Base-by-base conservation (phyloP, 2,113 vertebrate species). In the Bambusicola thoracicus region DNA sequence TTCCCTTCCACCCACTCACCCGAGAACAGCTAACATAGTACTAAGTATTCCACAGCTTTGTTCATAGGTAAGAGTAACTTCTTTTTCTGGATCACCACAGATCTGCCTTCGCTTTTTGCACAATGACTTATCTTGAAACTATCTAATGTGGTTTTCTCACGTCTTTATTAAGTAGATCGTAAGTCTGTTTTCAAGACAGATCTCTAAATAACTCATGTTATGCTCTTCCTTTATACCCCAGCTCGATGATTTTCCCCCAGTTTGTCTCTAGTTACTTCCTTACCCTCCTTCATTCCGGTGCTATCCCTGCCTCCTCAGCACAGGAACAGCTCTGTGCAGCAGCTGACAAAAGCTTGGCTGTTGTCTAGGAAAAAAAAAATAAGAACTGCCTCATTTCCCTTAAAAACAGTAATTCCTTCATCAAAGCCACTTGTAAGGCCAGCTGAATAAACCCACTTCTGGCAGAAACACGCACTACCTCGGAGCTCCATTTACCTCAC, bases 401-500 rank as follows among this genome's bases (percentile, higher is more conserved):
- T 20, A 63, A 59, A 81, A 48, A 1, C n/a, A 34, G 5, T 0
- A 25, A 90, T 6, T 30, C 29, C 13, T 67, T n/a, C 11, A 58
- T 34, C 73, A 44, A 53, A 74, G 25, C 6, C 25, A 48, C 38
- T 19, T 61, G 27, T 19, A n/a, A 53, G 11, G 21, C 2, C 22
- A 62, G 24, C 7, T 20, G 56, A 66, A 32, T 22, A 22, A 34
- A 17, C 12, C 4, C 15, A 38, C 34, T 61, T 30, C 14, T 8
- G 11, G 14, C 18, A 59, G 20, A 53, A 82, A 27, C 0, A 73
- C 0, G 2, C 0, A 20, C 1, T 27, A 24, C 14, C 24, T 46
- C 75, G 49, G 7, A 17, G 16, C 2, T 25, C 34, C 75, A 7
- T 15, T 8, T 11, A 25, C 48, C 22, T 48, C 48, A 49, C 48